Conservation (phyloP, 2,888 invertebrate genomes). For the Hirtodrosophila confusa region DNA sequence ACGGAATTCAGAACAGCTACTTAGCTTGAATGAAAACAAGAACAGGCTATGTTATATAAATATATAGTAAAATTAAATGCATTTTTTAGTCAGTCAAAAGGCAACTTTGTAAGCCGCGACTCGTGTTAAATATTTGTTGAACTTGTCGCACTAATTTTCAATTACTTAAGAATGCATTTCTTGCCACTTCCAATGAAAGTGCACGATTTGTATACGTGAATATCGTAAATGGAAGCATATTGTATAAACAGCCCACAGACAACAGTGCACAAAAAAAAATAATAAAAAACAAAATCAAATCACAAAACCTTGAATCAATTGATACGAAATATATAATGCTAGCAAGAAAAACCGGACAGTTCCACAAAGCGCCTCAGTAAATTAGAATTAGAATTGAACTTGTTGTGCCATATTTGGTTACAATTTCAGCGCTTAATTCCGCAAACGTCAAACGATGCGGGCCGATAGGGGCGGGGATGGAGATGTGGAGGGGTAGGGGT, state of each 20-base stretch:
- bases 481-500: neutral
- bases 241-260: slow-evolving; percentile 32
- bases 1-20: too few relatives aligned
- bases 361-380: slow-evolving; percentile 61
- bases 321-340: slow-evolving; percentile 70
- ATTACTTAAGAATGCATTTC: slow-evolving; percentile 72
- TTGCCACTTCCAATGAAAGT: slow-evolving; percentile 68
- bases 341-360: slow-evolving; percentile 52
- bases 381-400: slow-evolving; percentile 75
- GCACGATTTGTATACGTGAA: slow-evolving; percentile 61
- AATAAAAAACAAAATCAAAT: slow-evolving; percentile 53
- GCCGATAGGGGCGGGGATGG: neutral
- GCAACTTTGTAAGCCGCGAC: slow-evolving; percentile 26
- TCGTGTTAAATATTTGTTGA: slow-evolving; percentile 27
- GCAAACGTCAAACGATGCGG: slow-evolving; percentile 71
- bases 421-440: slow-evolving; percentile 80
- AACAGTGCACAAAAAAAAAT: slow-evolving; percentile 12
- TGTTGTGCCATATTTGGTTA: slow-evolving; percentile 77
- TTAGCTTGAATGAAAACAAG: too few relatives aligned
- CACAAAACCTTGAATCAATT: slow-evolving; percentile 78
- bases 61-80: neutral
- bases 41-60: too few relatives aligned
- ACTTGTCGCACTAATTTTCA: slow-evolving; percentile 61
- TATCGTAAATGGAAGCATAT: slow-evolving; percentile 18
- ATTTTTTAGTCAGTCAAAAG: slow-evolving; percentile 13